Conservation (phyloP, 2,113 vertebrate species). For the Gymnobelideus leadbeateri region DNA sequence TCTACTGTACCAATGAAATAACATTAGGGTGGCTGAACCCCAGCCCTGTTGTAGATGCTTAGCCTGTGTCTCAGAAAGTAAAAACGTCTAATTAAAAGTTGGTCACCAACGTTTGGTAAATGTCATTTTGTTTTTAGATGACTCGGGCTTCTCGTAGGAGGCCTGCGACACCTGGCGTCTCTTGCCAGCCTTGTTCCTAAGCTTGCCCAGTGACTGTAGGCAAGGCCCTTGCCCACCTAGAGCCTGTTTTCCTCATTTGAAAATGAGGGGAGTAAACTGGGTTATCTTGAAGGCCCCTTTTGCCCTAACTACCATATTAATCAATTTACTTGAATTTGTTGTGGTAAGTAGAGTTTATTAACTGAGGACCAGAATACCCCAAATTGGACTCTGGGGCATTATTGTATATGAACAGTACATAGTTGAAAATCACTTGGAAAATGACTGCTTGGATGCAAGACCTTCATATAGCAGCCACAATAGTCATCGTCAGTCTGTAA, state of each 20-base stretch:
- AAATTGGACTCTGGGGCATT: background rate
- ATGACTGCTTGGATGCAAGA: background rate
- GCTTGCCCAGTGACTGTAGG: background rate
- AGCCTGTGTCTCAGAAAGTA: constrained; percentile 82
- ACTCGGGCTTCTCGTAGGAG: constrained; percentile 25
- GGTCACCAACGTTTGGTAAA: constrained; percentile 80
- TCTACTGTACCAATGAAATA: constrained; percentile 88
- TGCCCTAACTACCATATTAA: background rate
- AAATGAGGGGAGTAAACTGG: background rate
- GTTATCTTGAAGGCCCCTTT: background rate
- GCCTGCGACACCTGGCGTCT: background rate
- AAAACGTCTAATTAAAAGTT: constrained; percentile 87
- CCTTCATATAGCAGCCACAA: background rate
- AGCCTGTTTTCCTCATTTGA: background rate
- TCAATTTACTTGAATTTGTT: background rate
- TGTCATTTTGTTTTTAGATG: constrained; percentile 69
- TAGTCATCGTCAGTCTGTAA: constrained; percentile 42
- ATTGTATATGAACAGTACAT: background rate
- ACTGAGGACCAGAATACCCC: background rate
- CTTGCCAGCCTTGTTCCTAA: background rate
- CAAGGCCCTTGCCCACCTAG: background rate
- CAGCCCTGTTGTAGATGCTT: constrained; percentile 89
- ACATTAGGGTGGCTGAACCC: constrained; percentile 82
- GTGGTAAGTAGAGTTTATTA: background rate
- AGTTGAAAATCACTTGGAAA: background rate